Conservation (phyloP, 1,140 invertebrate species). For the Ips typographus region DNA sequence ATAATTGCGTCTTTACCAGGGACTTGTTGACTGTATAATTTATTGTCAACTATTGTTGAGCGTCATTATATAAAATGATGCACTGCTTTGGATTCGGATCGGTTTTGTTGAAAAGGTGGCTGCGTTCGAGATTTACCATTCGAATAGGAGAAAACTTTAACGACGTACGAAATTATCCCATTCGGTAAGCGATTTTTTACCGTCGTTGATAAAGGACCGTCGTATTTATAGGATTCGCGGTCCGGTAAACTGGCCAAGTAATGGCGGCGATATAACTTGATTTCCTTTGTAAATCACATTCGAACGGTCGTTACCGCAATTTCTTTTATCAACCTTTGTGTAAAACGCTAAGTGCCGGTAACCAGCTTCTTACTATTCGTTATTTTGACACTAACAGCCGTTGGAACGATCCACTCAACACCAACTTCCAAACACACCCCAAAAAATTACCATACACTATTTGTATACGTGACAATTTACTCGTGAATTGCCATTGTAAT, state of each 20-base stretch:
- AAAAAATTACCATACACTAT: too few relatives aligned
- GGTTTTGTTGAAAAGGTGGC: slow-evolving; percentile 5
- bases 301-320: slow-evolving; percentile 11
- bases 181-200: neutral
- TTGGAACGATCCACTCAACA: too few relatives aligned
- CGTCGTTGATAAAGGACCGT: slow-evolving; percentile 14
- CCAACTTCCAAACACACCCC: too few relatives aligned
- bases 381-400: neutral
- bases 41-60: slow-evolving; percentile 32
- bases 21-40: slow-evolving; percentile 31
- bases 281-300: slow-evolving; percentile 27
- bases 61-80: slow-evolving; percentile 31
- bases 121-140: neutral
- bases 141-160: neutral
- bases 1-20: slow-evolving; percentile 23
- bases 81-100: slow-evolving; percentile 19
- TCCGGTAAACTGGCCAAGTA: slow-evolving; percentile 16
- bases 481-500: too few relatives aligned
- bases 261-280: slow-evolving; percentile 25
- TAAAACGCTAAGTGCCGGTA: slow-evolving; percentile 6
- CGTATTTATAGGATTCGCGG: slow-evolving; percentile 7
- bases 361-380: slow-evolving; percentile 4
- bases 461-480: too few relatives aligned
- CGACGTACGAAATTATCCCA: neutral
- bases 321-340: slow-evolving; percentile 9